Conservation (phyloP, 2,888 invertebrate species). For the Synergus japonicus region DNA sequence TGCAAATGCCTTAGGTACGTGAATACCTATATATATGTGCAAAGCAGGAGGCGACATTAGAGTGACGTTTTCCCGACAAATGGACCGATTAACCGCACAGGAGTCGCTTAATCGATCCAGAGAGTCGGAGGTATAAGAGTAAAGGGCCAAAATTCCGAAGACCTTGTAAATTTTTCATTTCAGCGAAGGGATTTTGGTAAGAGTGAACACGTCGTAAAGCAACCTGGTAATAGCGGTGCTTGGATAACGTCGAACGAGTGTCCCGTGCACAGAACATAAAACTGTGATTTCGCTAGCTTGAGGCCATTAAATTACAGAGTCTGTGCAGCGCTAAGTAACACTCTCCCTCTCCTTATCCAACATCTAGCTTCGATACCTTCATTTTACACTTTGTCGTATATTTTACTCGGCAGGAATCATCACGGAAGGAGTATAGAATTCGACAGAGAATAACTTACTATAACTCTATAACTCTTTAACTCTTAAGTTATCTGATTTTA, state of each 20-base stretch:
- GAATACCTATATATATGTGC: constrained; percentile 49
- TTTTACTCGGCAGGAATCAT: background rate
- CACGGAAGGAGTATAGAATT: background rate
- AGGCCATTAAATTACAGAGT: constrained; percentile 9
- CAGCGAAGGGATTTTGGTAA: background rate
- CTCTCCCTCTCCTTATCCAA: background rate
- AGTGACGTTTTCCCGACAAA: constrained; percentile 54
- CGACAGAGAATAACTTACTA: background rate
- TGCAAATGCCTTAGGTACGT: constrained; percentile 56
- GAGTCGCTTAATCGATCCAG: constrained; percentile 19
- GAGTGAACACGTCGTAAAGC: constrained; percentile 4
- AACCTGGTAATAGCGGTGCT: background rate
- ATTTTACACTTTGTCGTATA: background rate
- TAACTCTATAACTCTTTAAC: too few species aligned
- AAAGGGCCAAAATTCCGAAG: background rate
- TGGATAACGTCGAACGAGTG: background rate
- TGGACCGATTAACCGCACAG: constrained; percentile 49
- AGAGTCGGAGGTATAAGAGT: background rate
- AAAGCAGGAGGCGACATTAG: constrained; percentile 44
- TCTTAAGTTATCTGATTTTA: background rate
- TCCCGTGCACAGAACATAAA: background rate
- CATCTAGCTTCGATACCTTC: background rate
- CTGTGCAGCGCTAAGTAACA: background rate
- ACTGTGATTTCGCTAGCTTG: constrained; percentile 1
- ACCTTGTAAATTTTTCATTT: constrained; percentile 20